Evolutionary conservation across 35 echinoderm and acorn worm species (phyloP).

Genomic region (Chiridota heheva): DNA sequence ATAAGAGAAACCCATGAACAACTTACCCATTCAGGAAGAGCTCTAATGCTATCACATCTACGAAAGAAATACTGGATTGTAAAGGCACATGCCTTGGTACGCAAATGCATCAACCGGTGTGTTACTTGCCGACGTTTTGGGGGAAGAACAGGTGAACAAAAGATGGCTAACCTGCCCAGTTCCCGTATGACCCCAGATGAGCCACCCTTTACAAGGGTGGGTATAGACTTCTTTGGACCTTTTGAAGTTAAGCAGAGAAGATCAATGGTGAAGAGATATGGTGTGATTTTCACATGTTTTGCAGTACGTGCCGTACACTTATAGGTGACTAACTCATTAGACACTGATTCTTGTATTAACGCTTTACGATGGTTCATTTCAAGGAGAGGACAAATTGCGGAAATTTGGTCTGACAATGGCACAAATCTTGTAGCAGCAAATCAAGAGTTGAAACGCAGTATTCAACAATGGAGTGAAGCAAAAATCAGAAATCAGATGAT

Average conservation of each 20-base stretch:
- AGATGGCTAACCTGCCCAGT: slow-evolving; percentile 41
- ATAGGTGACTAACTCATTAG: slow-evolving; percentile 29
- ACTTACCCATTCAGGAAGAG: slow-evolving; percentile 27
- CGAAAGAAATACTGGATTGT: slow-evolving; percentile 40
- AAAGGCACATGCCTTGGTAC: slow-evolving; percentile 20
- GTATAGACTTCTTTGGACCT: slow-evolving; percentile 61
- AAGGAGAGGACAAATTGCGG: slow-evolving; percentile 28
- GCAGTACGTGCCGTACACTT: slow-evolving; percentile 54
- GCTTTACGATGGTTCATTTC: slow-evolving; percentile 39
- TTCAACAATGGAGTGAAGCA: slow-evolving; percentile 24
- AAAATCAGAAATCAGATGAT: slow-evolving; percentile 16
- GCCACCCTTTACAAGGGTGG: slow-evolving; percentile 50
- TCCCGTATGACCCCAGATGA: slow-evolving; percentile 22
- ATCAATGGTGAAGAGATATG: slow-evolving; percentile 45
- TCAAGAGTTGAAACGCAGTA: slow-evolving; percentile 27
- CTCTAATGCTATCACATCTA: slow-evolving; percentile 17
- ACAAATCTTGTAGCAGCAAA: no score
- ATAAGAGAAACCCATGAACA: slow-evolving; percentile 47
- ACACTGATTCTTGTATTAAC: slow-evolving; percentile 68
- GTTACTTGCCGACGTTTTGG: slow-evolving; percentile 23
- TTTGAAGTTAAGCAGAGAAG: slow-evolving; percentile 61
- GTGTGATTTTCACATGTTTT: slow-evolving; percentile 52
- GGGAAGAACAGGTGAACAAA: slow-evolving; percentile 28
- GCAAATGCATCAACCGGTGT: slow-evolving; percentile 25
- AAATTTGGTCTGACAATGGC: slow-evolving; percentile 55